These are phyloP conservation scores for Orthosia incerta DNA, from an alignment of 2,888 invertebrate genomes.

Conservation along the genomic window DNA sequence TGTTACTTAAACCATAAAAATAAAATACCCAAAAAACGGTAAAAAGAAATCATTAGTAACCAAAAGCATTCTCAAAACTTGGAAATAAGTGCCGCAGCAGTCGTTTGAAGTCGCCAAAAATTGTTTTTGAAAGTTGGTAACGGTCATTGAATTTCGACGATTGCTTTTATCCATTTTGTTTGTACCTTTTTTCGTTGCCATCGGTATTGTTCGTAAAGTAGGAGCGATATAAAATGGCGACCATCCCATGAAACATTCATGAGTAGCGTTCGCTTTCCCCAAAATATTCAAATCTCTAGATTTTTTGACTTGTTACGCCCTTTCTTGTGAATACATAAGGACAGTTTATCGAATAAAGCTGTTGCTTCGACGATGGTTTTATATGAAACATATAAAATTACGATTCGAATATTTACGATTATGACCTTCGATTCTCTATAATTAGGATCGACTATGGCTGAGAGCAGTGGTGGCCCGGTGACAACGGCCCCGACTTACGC, in stretches of 20 bases:
- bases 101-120: slow-evolving; percentile 35
- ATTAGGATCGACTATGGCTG: background rate
- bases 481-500: too few relatives aligned
- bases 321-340: slow-evolving; percentile 42
- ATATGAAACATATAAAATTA: slow-evolving; percentile 1
- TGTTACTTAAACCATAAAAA: slow-evolving; percentile 36
- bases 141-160: slow-evolving; percentile 50
- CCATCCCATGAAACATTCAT: slow-evolving; percentile 79
- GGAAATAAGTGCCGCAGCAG: slow-evolving; percentile 13
- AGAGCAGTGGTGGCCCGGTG: too few relatives aligned
- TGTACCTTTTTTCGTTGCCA: slow-evolving; percentile 52
- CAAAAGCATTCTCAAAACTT: slow-evolving; percentile 13
- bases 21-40: background rate
- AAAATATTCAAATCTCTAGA: slow-evolving; percentile 70
- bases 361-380: slow-evolving; percentile 42
- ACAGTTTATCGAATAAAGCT: slow-evolving; percentile 47
- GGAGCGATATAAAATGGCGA: slow-evolving; percentile 74
- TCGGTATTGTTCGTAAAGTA: slow-evolving; percentile 65
- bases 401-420: background rate
- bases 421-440: background rate
- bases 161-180: slow-evolving; percentile 57
- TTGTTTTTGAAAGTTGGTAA: slow-evolving; percentile 38
- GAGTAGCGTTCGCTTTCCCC: slow-evolving; percentile 66
- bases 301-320: slow-evolving; percentile 57
- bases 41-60: slow-evolving; percentile 19